Percentiles rank a stretch among this genome's conserved stretches.
Conservation (phyloP, 2,888 invertebrate species). For the Drosophila villosipedis region DNA sequence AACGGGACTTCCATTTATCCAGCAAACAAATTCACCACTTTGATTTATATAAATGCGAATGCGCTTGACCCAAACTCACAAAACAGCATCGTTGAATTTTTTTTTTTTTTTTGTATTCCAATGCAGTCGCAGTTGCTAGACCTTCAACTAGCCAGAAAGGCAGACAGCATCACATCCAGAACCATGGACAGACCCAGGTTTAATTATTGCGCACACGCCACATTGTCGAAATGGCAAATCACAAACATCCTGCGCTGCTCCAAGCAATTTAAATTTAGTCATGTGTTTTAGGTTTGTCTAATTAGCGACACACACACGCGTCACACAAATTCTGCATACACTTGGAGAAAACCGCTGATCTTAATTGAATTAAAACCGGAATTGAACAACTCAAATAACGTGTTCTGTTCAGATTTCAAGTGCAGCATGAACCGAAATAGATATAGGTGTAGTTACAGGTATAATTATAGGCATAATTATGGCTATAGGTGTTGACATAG, state of each 20-base stretch:
- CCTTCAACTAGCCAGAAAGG: conserved; percentile 43
- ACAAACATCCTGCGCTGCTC: conserved; percentile 72
- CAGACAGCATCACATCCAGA: conserved; percentile 13
- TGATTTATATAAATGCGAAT: conserved; percentile 69
- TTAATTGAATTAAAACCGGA: conserved; percentile 1
- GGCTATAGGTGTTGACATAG: not conserved
- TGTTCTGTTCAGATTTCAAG: not conserved
- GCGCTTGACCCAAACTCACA: conserved; percentile 71
- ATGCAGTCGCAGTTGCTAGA: conserved; percentile 37
- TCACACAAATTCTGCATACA: conserved; percentile 6
- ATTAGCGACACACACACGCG: conserved; percentile 49
- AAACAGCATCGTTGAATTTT: conserved; percentile 9
- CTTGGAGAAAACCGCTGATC: not conserved
- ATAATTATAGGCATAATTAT: not conserved
- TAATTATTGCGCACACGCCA: conserved; percentile 71
- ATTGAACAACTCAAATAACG: not conserved
- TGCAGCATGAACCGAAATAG: not conserved
- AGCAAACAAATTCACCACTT: conserved; percentile 47
- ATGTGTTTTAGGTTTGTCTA: conserved; percentile 51
- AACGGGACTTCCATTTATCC: conserved; percentile 67
- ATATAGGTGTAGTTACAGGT: not conserved
- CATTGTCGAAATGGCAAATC: conserved; percentile 54
- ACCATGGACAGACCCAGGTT: conserved; percentile 43
- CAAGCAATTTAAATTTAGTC: conserved; percentile 46
- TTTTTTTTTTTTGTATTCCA: conserved; percentile 12